Evolutionary conservation across 2,888 invertebrate genomes (phyloP).

Genomic region (Onchidella celtica): DNA sequence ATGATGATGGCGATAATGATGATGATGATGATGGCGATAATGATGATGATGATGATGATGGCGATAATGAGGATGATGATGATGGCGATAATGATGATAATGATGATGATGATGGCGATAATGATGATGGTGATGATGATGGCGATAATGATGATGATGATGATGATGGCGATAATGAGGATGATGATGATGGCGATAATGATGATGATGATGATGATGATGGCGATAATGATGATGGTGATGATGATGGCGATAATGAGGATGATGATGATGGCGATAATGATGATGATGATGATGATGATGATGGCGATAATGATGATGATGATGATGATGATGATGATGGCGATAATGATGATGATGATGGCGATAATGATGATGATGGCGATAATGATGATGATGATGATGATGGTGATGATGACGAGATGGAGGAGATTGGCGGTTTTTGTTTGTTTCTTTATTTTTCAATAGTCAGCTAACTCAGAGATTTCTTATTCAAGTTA

Average conservation of each 20-base stretch:
- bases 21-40: background rate
- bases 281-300: background rate
- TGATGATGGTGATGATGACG: background rate
- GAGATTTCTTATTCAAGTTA: too few species aligned
- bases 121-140: background rate
- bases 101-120: background rate
- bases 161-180: background rate
- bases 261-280: background rate
- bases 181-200: background rate
- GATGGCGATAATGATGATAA: too few species aligned
- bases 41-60: too few species aligned
- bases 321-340: background rate
- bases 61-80: too few species aligned
- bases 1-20: background rate
- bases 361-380: slow-evolving; percentile 4
- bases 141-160: background rate
- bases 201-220: slow-evolving; percentile 10
- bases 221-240: background rate
- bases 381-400: slow-evolving; percentile 4
- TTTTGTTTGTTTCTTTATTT: too few species aligned
- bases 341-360: slow-evolving; percentile 4
- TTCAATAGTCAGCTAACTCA: too few species aligned
- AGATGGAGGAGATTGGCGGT: too few species aligned
- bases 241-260: background rate
- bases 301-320: background rate